Evolutionary conservation across 1,140 invertebrate genomes (phyloP).

Genomic region (Eueides isabella): DNA sequence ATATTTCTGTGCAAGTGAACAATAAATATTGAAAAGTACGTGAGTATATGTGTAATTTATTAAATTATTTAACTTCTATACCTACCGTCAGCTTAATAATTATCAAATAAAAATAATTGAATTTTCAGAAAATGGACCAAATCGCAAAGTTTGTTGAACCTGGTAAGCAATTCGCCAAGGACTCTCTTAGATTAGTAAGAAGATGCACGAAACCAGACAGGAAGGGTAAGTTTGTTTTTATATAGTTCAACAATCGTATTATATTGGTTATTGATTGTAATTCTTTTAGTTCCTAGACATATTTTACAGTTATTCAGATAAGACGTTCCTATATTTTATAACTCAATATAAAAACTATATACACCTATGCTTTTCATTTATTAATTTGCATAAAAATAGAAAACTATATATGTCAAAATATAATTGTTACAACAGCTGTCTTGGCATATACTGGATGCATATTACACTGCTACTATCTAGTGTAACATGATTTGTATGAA

Average conservation of each 20-base stretch:
- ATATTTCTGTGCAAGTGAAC: constrained; percentile 20
- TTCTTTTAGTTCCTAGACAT: background rate
- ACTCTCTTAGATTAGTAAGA: constrained; percentile 98
- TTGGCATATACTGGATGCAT: background rate
- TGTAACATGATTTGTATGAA: background rate
- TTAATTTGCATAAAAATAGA: background rate
- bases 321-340: background rate
- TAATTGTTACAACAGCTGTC: constrained; percentile 1
- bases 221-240: constrained; percentile 88
- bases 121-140: constrained; percentile 94
- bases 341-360: background rate
- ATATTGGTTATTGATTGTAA: constrained; percentile 8
- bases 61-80: constrained; percentile 5
- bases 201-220: constrained; percentile 99
- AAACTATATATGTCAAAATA: background rate
- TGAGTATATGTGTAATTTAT: background rate
- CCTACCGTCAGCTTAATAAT: background rate
- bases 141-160: constrained; percentile 97
- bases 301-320: background rate
- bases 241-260: constrained; percentile 7
- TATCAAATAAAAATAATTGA: constrained; percentile 2
- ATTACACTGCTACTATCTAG: background rate
- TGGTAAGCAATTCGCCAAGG: constrained; percentile 97
- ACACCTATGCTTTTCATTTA: constrained; percentile 5
- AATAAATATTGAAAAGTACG: constrained; percentile 9